phyloP scores from a whole-genome alignment of 1,140 invertebrate species.

The Ephestia elutella region DNA sequence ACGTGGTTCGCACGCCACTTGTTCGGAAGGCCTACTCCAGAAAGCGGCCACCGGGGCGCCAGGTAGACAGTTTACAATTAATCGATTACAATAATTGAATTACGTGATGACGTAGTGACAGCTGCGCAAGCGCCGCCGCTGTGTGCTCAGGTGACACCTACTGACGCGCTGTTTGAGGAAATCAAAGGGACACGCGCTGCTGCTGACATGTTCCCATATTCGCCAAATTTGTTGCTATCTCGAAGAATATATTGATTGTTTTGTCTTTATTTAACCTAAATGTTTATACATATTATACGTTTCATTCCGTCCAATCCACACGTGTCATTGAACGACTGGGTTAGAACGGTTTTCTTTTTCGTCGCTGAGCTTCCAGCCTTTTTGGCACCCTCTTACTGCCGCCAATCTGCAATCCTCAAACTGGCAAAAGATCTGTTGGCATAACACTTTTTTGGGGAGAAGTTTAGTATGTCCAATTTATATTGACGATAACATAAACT shows the following conservation, averaged over 20 bases:
- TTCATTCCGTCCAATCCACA: too few species aligned
- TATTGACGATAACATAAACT: too few species aligned
- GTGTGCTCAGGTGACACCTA: slow-evolving; percentile 42
- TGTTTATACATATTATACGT: too few species aligned
- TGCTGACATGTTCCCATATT: slow-evolving; percentile 33
- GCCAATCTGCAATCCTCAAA: too few species aligned
- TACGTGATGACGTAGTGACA: slow-evolving; percentile 47
- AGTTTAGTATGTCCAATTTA: too few species aligned
- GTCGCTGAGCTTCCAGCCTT: too few species aligned
- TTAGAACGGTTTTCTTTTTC: too few species aligned
- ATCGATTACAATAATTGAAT: slow-evolving; percentile 54
- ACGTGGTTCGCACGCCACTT: not conserved
- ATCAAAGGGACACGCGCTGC: slow-evolving; percentile 47
- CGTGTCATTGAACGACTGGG: too few species aligned
- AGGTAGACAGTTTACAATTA: slow-evolving; percentile 47
- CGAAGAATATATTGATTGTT: not conserved
- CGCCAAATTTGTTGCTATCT: slow-evolving; percentile 28
- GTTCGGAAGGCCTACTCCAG: slow-evolving; percentile 24
- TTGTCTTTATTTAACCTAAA: too few species aligned
- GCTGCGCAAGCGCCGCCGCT: slow-evolving; percentile 43
- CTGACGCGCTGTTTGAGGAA: slow-evolving; percentile 44
- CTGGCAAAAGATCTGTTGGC: too few species aligned
- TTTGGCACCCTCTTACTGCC: too few species aligned
- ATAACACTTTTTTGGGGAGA: too few species aligned
- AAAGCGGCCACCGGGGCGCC: slow-evolving; percentile 28